Base-by-base conservation (phyloP, 2,888 invertebrate species). In the Drosophila ezoana region DNA sequence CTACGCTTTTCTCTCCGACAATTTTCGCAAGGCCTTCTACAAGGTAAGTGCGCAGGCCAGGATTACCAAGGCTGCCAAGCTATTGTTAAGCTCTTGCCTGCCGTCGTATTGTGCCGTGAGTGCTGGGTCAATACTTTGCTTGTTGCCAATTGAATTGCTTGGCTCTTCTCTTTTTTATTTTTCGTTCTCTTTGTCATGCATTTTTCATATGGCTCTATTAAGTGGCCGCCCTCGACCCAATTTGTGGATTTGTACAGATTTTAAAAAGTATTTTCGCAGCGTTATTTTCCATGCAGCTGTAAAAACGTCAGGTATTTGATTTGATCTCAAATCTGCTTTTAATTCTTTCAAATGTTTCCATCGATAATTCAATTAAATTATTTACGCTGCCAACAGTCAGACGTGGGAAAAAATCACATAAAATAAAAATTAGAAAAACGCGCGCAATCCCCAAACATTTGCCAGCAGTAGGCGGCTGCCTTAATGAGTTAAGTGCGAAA, bases 1-100 rank as follows among this genome's bases (percentile, higher is more conserved):
- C 52, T 98, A 98, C 93, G 98, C 98, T 0, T 97, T 98, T 93
- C 94, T 98, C 57, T 98, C 98, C 4, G 98, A 98, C 86, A 98
- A 97, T 93, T 98, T 98, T 93, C 95, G 98, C 76, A 96, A 97
- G 90, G 97, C 97, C 38, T 98, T 98, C 92, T 94, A 93, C 71
- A 95, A 95, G 92, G 94, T 92, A 76, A 90, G 90, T 88, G 37
- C 14, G 3, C 14, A 40, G 10, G 8, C 32, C n/a, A 28, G 44
- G 6, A 10, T 28, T 35, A 18, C 49, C 41, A 49, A 40, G 33
- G 4, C 8, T 18, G 23, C 1, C 1, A 14, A n/a, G 35, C 48
- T n/a, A 56, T 63, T 47, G 61, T 57, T 49, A 41, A 60, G 64
- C 14, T 10, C 20, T 32, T 6, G n/a, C 49, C 41, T 5, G 16